Evolutionary conservation across 2,113 vertebrate genomes (phyloP), one percentile per base, ranked within the genome.

Genomic region (Microcebus lehilahytsara): DNA sequence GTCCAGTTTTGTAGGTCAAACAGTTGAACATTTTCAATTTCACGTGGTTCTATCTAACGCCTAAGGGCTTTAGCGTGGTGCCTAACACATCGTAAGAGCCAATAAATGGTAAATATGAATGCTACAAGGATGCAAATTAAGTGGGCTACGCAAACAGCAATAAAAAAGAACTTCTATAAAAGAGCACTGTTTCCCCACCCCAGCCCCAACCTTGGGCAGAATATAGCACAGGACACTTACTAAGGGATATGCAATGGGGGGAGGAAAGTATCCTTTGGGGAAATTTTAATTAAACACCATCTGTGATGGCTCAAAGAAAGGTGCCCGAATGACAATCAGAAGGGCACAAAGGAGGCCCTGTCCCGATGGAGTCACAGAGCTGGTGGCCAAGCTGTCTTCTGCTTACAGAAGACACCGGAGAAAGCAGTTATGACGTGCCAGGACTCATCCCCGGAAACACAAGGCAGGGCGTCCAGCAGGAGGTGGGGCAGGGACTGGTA

Each of bases 401-500:
- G 0, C 32, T 27, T 32, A 11, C 1, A 34, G 69, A 22, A 84
- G 75, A 30, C 58, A 0, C 62, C 30, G 19, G 72, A 64, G 71
- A 86, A 78, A 62, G 46, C 11, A 8, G 34, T 17, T 14, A 1
- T 12, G 32, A 1, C 7, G 32, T 9, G 1, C 7, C 5, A 9
- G 37, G 79, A 79, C 53, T 66, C 86, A 20, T 27, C 42, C 42
- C 42, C 6, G 17, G 62, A 13, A 56, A 79, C 37, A 74, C 46
- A 32, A 23, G 37, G 23, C 40, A 72, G 64, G 27, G n/a, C 49
- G 51, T 58, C 19, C 13, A 49, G 19, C 62, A 60, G 42, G 23
- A 42, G 51, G 23, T 0, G 0, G 30, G 22, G 20, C 30, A 62
- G 34, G 17, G 19, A 4, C 4, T 4, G 49, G 42, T 3, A 34